Percentiles rank a stretch among this genome's conserved stretches.
Conservation (phyloP, 2,888 invertebrate species). For the Leucophenga montana region DNA sequence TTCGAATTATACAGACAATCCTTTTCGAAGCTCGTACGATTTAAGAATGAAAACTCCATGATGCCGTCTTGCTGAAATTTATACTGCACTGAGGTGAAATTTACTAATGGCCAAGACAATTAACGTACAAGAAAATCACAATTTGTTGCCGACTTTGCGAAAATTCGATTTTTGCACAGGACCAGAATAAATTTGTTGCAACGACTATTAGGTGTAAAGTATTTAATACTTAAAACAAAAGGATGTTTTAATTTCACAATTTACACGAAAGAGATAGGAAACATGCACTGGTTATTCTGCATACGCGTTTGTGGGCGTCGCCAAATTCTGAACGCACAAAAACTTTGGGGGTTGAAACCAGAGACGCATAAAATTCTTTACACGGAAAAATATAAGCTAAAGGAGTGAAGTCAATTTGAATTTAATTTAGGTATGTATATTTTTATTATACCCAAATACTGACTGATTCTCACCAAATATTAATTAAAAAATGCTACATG, state of each 20-base stretch:
- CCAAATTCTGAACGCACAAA: conserved; percentile 37
- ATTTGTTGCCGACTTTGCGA: conserved; percentile 44
- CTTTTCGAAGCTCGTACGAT: conserved; percentile 65
- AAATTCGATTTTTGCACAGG: conserved; percentile 54
- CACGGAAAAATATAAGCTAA: no score
- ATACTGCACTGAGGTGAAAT: not conserved
- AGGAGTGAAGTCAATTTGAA: no score
- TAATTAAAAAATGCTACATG: no score
- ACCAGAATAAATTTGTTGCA: conserved; percentile 61
- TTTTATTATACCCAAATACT: no score
- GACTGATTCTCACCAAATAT: no score
- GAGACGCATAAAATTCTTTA: no score
- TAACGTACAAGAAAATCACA: conserved; percentile 40
- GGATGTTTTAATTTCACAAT: conserved; percentile 46
- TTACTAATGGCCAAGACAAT: no score
- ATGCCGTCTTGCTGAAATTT: conserved; percentile 29
- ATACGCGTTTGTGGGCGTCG: conserved; percentile 53
- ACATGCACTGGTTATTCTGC: conserved; percentile 30
- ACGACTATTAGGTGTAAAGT: conserved; percentile 50
- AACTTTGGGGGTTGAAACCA: conserved; percentile 54
- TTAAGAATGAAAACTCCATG: conserved; percentile 70
- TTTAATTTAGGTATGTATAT: no score
- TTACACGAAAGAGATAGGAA: conserved; percentile 52
- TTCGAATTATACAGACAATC: conserved; percentile 63
- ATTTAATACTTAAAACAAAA: conserved; percentile 53